Evolutionary conservation across 2,113 vertebrate species (phyloP).

Genomic region (Eonycteris spelaea): DNA sequence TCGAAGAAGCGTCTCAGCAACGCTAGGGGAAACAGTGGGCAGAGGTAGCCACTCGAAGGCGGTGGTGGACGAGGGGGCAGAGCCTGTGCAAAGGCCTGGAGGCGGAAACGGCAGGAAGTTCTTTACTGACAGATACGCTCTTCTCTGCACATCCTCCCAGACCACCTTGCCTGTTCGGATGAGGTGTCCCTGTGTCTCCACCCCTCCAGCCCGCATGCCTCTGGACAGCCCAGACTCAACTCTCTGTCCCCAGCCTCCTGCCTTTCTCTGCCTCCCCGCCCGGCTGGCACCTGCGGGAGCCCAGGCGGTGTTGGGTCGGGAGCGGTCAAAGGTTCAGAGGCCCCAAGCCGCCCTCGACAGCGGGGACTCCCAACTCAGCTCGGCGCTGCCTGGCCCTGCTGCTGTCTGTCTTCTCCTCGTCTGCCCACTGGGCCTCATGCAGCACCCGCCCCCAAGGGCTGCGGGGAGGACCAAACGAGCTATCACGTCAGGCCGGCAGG

Average conservation of each 20-base stretch:
- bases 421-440: neutral
- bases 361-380: too few relatives aligned
- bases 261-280: neutral
- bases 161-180: neutral
- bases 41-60: neutral
- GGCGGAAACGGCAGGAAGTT: neutral
- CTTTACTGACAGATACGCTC: neutral
- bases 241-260: neutral
- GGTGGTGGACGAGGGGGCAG: neutral
- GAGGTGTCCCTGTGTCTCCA: neutral
- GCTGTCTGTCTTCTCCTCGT: neutral
- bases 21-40: neutral
- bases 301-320: neutral
- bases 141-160: neutral
- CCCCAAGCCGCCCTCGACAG: neutral
- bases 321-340: neutral
- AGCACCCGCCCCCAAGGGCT: neutral
- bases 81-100: neutral
- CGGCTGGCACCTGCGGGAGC: neutral
- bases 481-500: neutral
- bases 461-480: neutral
- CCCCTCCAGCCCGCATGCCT: neutral
- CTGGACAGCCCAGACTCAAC: neutral
- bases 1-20: neutral
- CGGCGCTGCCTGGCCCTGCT: neutral